These are phyloP conservation scores for Eupithecia subfuscata DNA, from an alignment of 2,888 invertebrate genomes.

Conservation along the genomic window DNA sequence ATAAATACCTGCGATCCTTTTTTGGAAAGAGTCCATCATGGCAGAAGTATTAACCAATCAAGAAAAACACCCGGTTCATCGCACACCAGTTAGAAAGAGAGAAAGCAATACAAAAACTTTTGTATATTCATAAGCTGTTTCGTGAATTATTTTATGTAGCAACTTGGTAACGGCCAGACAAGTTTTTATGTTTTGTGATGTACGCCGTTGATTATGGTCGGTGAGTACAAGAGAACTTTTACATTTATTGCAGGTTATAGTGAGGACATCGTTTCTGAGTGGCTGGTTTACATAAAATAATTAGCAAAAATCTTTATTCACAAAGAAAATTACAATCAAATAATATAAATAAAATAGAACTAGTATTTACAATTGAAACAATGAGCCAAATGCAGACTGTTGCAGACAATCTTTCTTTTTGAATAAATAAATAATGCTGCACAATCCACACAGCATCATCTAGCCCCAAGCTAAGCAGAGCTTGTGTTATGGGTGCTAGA, in stretches of 20 bases:
- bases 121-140: conserved; percentile 26
- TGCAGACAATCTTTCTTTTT: too few relatives aligned
- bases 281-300: neutral
- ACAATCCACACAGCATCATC: too few relatives aligned
- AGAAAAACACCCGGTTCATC: neutral
- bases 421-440: too few relatives aligned
- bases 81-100: neutral
- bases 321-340: too few relatives aligned
- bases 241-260: neutral
- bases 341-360: too few relatives aligned
- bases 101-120: neutral
- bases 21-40: too few relatives aligned
- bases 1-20: too few relatives aligned
- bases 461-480: too few relatives aligned
- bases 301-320: too few relatives aligned
- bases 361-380: too few relatives aligned
- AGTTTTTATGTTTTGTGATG: conserved; percentile 21
- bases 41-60: neutral
- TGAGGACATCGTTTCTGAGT: neutral
- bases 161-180: conserved; percentile 14
- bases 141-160: conserved; percentile 29
- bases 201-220: conserved; percentile 3
- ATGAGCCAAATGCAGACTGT: too few relatives aligned
- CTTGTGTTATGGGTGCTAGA: too few relatives aligned
- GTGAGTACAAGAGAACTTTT: neutral